phyloP scores from a whole-genome alignment of 2,113 vertebrate species.

The Peromyscus maniculatus region DNA sequence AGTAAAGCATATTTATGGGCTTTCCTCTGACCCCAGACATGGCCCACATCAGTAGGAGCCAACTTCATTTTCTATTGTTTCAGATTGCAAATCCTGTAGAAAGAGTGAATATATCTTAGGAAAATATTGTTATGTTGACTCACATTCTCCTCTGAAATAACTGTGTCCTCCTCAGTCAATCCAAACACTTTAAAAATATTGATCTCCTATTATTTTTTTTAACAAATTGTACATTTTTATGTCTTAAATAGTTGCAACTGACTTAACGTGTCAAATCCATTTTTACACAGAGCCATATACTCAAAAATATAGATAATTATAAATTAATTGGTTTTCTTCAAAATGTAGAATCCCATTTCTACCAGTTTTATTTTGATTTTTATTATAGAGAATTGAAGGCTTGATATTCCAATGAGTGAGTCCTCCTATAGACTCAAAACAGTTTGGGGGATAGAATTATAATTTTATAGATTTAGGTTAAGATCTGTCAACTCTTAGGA shows the following conservation, averaged over 20 bases:
- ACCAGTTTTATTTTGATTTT: conserved; percentile 8
- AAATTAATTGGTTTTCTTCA: background rate
- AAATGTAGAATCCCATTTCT: background rate
- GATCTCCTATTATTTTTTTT: background rate
- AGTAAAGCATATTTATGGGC: no score
- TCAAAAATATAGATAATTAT: background rate
- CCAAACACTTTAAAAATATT: background rate
- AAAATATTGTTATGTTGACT: background rate
- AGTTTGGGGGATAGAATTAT: background rate
- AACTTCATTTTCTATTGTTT: background rate
- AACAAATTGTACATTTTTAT: background rate
- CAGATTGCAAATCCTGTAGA: background rate
- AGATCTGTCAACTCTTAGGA: background rate
- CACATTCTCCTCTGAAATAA: background rate
- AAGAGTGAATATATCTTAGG: background rate
- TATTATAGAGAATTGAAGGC: background rate
- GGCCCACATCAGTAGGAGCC: background rate
- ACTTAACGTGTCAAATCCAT: background rate
- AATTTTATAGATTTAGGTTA: background rate
- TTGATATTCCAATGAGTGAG: background rate
- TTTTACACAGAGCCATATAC: background rate
- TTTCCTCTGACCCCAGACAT: no score
- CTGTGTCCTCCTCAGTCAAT: background rate
- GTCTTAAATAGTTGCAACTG: background rate
- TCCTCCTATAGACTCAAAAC: background rate